phyloP scores from a whole-genome alignment of 2,113 vertebrate genomes.

The Pseudolaguvia tuberculata region DNA sequence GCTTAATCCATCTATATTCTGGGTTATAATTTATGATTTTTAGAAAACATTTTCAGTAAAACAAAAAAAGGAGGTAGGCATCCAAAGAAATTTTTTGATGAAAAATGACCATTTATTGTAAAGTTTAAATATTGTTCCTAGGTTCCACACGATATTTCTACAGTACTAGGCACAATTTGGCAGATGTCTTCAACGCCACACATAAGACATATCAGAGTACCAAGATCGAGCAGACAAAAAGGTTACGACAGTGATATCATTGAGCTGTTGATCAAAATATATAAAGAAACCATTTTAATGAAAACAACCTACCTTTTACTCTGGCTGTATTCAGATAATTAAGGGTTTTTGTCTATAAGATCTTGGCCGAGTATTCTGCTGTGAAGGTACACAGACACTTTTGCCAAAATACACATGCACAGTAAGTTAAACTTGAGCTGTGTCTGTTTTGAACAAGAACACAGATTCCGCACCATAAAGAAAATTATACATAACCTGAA shows the following conservation, averaged over 20 bases:
- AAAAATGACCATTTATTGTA: slow-evolving; percentile 53
- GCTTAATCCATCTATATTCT: not conserved
- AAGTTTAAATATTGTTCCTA: slow-evolving; percentile 45
- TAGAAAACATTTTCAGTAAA: not conserved
- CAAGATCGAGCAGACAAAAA: slow-evolving; percentile 6
- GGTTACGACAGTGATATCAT: not conserved
- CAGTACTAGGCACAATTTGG: slow-evolving; percentile 9
- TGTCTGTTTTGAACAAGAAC: slow-evolving; percentile 25
- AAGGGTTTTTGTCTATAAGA: slow-evolving; percentile 2
- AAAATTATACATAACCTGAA: slow-evolving; percentile 30
- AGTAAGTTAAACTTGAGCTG: slow-evolving; percentile 39
- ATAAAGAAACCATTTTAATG: not conserved
- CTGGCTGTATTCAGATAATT: not conserved
- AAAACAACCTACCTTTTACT: not conserved
- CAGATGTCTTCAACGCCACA: too few species aligned
- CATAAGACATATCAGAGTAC: not conserved
- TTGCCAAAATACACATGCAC: slow-evolving; percentile 13
- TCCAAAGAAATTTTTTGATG: slow-evolving; percentile 34
- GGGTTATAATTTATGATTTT: not conserved
- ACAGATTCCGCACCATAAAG: slow-evolving; percentile 30
- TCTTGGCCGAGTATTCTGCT: not conserved
- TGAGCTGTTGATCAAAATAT: too few species aligned
- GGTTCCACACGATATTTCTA: slow-evolving; percentile 35
- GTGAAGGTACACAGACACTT: not conserved
- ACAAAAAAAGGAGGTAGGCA: slow-evolving; percentile 8